phyloP scores from a whole-genome alignment of 2,888 invertebrate genomes.

The Lycia hirtaria region DNA sequence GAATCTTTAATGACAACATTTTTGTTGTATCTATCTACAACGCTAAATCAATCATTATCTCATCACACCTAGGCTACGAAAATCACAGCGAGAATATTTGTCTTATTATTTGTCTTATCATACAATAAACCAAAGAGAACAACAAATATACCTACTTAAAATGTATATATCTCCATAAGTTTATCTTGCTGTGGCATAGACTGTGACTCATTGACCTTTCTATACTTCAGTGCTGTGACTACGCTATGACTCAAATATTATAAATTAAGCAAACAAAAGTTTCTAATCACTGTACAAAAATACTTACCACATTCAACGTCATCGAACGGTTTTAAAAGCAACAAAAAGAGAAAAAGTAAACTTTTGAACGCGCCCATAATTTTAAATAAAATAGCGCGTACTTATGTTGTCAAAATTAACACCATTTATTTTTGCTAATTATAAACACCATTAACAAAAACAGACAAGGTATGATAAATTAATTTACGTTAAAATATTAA shows the following conservation, averaged over 20 bases:
- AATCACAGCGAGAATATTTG: no score
- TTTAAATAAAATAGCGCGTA: not conserved
- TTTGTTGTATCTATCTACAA: no score
- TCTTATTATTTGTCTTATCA: no score
- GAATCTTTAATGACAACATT: no score
- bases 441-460: not conserved
- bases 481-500: not conserved
- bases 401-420: not conserved
- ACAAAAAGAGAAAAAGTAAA: constrained; percentile 37
- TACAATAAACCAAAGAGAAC: no score
- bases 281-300: not conserved
- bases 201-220: no score
- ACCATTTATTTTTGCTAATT: not conserved
- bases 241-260: not conserved
- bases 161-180: no score
- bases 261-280: constrained; percentile 2
- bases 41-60: no score
- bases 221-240: no score
- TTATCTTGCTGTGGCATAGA: no score
- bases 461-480: not conserved
- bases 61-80: no score
- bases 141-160: no score
- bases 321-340: constrained; percentile 42
- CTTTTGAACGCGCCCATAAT: constrained; percentile 26
- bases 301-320: constrained; percentile 50